Conservation (phyloP, 2,888 invertebrate genomes). For the Lordiphosa fenestrarum region DNA sequence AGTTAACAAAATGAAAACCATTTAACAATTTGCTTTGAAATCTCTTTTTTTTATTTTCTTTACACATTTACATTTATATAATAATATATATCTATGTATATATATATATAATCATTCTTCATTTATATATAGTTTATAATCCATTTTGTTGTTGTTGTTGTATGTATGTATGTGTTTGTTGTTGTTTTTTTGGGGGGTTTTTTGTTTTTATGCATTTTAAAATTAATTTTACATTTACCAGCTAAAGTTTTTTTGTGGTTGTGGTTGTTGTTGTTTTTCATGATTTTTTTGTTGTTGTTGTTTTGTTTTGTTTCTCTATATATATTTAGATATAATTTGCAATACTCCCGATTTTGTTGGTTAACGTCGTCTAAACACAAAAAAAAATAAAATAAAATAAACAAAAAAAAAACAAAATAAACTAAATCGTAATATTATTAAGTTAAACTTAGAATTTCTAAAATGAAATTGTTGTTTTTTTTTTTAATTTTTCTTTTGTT, state of each 20-base stretch:
- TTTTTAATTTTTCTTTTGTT: constrained; percentile 8
- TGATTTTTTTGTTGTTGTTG: constrained; percentile 1
- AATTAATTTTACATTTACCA: constrained; percentile 69
- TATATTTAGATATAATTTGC: constrained; percentile 54
- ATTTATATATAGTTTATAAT: constrained; percentile 37
- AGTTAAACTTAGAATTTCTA: constrained; percentile 50
- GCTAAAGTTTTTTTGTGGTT: constrained; percentile 52
- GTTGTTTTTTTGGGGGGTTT: constrained; percentile 19
- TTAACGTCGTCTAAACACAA: constrained; percentile 45
- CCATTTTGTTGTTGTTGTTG: constrained; percentile 21
- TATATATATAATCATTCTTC: constrained; percentile 26
- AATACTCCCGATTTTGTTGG: constrained; percentile 65
- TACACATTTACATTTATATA: constrained; percentile 63
- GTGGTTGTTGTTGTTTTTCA: constrained; percentile 6
- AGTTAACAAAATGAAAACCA: no score
- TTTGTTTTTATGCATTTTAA: constrained; percentile 48
- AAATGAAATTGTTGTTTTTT: constrained; percentile 58
- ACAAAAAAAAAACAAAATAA: constrained; percentile 22
- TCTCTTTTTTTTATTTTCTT: constrained; percentile 60
- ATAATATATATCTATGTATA: constrained; percentile 32
- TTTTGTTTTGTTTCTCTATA: constrained; percentile 5
- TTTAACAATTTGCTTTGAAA: constrained; percentile 23
- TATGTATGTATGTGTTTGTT: no score
- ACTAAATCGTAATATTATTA: constrained; percentile 26
- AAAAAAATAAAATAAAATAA: constrained; percentile 8